Percentiles rank a stretch among this genome's conserved stretches.
Conservation (phyloP, 2,113 vertebrate species). For the Butorides virescens region DNA sequence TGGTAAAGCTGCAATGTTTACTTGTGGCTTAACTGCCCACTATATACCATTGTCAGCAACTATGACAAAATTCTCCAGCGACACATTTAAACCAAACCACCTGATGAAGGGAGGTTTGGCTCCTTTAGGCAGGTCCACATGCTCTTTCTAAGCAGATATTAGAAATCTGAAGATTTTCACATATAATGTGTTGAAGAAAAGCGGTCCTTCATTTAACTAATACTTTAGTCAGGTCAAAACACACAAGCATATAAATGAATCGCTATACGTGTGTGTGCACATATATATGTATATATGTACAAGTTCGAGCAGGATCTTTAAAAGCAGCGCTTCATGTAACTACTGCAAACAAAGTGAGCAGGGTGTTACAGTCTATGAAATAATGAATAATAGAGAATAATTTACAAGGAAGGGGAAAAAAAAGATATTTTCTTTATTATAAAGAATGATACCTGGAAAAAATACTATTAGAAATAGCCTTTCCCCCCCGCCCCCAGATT, state of each 20-base stretch:
- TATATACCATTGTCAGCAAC: neutral
- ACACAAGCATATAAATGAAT: neutral
- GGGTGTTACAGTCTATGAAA: neutral
- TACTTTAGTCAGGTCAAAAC: neutral
- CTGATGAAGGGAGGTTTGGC: neutral
- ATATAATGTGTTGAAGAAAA: neutral
- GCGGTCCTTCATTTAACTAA: neutral
- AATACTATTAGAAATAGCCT: neutral
- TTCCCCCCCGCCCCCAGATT: neutral
- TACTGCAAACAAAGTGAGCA: neutral
- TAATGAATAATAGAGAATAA: neutral
- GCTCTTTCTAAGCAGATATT: neutral
- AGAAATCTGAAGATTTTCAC: neutral
- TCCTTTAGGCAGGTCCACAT: neutral
- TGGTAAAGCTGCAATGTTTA: conserved; percentile 50
- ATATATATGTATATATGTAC: neutral
- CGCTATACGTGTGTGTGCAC: accelerated
- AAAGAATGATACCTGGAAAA: neutral
- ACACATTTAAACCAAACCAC: neutral
- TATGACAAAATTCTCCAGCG: conserved; percentile 43
- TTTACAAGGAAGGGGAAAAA: neutral
- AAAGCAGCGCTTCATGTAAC: neutral
- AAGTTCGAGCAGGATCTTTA: neutral
- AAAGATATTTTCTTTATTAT: neutral
- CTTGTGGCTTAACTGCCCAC: conserved; percentile 20